phyloP scores from a whole-genome alignment of 1,140 invertebrate genomes.

The Trichomalopsis sarcophagae region DNA sequence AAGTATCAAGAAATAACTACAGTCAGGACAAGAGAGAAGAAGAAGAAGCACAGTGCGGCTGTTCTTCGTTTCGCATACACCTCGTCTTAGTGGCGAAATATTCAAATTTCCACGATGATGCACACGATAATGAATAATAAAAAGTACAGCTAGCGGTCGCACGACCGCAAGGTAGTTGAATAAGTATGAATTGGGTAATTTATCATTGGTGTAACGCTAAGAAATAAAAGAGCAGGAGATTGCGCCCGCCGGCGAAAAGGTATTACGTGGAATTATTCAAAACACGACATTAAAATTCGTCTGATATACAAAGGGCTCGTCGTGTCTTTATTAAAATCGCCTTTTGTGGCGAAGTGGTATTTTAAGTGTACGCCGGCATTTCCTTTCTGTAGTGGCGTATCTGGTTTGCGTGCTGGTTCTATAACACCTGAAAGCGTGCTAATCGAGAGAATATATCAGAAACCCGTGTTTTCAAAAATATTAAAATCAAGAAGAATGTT shows the following conservation, averaged over 20 bases:
- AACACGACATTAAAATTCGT: not conserved
- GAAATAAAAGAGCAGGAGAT: not conserved
- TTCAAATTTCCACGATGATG: not conserved
- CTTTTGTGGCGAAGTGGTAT: not conserved
- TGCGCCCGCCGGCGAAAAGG: not conserved
- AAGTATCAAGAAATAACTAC: too few relatives aligned
- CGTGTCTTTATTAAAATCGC: constrained; percentile 7
- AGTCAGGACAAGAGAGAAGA: not conserved
- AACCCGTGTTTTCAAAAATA: too few relatives aligned
- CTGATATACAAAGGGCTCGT: not conserved
- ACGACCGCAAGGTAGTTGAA: not conserved
- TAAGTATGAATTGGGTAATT: constrained; percentile 23
- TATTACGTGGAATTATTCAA: constrained; percentile 17
- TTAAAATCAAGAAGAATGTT: too few relatives aligned
- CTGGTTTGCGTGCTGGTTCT: too few relatives aligned
- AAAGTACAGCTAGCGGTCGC: not conserved
- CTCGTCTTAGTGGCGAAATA: not conserved
- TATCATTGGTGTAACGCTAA: not conserved
- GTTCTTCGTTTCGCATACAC: not conserved
- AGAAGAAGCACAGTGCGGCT: not conserved
- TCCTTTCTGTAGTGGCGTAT: not conserved
- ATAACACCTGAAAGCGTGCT: too few relatives aligned
- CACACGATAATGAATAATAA: not conserved
- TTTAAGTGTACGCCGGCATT: not conserved
- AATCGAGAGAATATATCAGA: too few relatives aligned